These are phyloP conservation scores for Mya arenaria DNA, from an alignment of 1,140 invertebrate genomes.

Conservation along the genomic window DNA sequence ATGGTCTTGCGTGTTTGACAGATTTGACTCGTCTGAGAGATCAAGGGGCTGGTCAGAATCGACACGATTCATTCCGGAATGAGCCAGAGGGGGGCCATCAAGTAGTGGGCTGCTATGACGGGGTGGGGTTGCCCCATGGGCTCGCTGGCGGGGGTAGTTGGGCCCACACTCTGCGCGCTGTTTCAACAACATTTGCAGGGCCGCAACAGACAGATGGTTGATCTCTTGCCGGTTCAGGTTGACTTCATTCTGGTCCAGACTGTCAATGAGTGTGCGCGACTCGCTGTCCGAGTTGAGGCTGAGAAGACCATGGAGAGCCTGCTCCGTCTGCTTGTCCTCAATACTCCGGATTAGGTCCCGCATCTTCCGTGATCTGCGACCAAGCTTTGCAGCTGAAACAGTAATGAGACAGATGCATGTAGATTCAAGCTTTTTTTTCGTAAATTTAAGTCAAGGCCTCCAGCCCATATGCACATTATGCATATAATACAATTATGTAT, in stretches of 20 bases:
- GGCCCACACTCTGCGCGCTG: constrained; percentile 68
- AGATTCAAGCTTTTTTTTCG: no score
- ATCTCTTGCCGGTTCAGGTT: constrained; percentile 50
- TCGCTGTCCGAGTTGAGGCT: constrained; percentile 78
- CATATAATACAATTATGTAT: no score
- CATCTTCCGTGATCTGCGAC: constrained; percentile 80
- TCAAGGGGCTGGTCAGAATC: constrained; percentile 52
- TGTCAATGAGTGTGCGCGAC: constrained; percentile 52
- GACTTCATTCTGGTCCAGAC: constrained; percentile 49
- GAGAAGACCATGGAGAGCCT: constrained; percentile 79
- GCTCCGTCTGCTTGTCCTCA: constrained; percentile 80
- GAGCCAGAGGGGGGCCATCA: constrained; percentile 24
- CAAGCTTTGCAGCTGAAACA: constrained; percentile 80
- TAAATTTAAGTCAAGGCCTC: no score
- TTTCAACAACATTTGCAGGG: constrained; percentile 73
- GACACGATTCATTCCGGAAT: constrained; percentile 1
- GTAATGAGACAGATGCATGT: no score
- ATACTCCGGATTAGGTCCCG: constrained; percentile 80
- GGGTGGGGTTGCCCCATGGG: constrained; percentile 17
- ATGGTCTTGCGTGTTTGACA: constrained; percentile 40
- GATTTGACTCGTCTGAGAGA: constrained; percentile 52
- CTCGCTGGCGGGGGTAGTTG: constrained; percentile 40
- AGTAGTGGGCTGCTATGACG: constrained; percentile 52
- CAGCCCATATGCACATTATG: no score
- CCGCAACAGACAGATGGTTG: constrained; percentile 67